A percentile compares a stretch with the other conserved stretches of the same genome.
Conservation (phyloP, 2,113 vertebrate species). For the Falcunculus frontatus region DNA sequence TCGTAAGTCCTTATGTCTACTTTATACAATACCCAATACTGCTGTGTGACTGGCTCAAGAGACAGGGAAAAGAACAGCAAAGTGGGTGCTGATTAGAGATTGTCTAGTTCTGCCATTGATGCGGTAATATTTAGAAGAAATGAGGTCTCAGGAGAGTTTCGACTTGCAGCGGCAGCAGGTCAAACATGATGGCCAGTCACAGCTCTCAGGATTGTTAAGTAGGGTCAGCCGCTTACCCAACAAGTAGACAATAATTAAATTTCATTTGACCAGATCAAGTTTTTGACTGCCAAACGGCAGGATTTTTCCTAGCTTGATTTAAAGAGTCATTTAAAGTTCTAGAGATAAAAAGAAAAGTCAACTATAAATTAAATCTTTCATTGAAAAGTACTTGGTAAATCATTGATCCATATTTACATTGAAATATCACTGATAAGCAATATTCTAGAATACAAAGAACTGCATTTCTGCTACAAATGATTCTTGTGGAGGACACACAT, state of each 20-base stretch:
- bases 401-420: background rate
- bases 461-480: background rate
- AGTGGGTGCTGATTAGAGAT: background rate
- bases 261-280: constrained; percentile 21
- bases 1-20: background rate
- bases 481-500: background rate
- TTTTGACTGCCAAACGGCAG: constrained; percentile 40
- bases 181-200: background rate
- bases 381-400: background rate
- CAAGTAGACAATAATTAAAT: constrained; percentile 39
- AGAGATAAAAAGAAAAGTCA: background rate
- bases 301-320: constrained; percentile 38
- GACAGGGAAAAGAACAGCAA: background rate
- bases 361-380: background rate
- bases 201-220: background rate
- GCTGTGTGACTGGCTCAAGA: background rate
- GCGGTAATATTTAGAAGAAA: background rate
- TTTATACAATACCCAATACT: background rate
- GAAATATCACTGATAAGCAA: background rate
- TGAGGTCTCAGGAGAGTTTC: background rate
- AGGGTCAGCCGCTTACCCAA: background rate
- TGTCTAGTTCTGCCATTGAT: background rate
- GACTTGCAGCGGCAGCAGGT: background rate
- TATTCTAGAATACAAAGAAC: background rate
- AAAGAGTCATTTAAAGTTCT: constrained; percentile 7